A percentile compares a stretch with the other conserved stretches of the same genome.
Evolutionary conservation across 2,888 invertebrate genomes (phyloP).

Genomic region (Phalera bucephala): DNA sequence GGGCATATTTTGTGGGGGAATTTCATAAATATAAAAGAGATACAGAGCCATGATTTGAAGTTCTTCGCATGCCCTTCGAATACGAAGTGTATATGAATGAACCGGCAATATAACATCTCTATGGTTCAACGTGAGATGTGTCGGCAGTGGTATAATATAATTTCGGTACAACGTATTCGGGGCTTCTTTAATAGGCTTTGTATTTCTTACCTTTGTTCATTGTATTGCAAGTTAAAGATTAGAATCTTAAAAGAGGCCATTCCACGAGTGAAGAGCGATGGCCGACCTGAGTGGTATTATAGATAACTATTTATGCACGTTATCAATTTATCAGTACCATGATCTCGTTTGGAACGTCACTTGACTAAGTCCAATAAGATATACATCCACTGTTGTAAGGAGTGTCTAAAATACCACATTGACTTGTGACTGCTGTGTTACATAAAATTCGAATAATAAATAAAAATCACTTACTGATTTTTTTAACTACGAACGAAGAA

Average conservation of each 20-base stretch:
- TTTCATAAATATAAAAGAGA: too few relatives aligned
- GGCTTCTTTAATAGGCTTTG: too few relatives aligned
- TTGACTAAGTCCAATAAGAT: conserved; percentile 13
- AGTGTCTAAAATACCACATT: background rate
- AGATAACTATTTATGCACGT: conserved; percentile 11
- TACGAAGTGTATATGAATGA: too few relatives aligned
- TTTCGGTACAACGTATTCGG: too few relatives aligned
- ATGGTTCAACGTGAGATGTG: too few relatives aligned
- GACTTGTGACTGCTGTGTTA: background rate
- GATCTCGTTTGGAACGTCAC: conserved; percentile 17
- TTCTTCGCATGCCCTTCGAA: too few relatives aligned
- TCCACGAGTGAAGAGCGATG: conserved; percentile 6
- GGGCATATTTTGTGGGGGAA: too few relatives aligned
- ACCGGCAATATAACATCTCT: too few relatives aligned
- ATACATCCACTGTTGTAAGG: conserved; percentile 10
- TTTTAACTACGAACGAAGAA: conserved; percentile 46
- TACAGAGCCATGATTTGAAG: too few relatives aligned
- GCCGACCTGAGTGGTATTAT: conserved; percentile 4
- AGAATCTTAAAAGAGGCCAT: conserved; percentile 11
- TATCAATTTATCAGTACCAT: conserved; percentile 22
- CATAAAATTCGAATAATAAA: too few relatives aligned
- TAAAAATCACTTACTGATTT: conserved; percentile 47
- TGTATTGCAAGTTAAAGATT: conserved; percentile 4
- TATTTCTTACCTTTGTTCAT: background rate
- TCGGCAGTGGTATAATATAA: too few relatives aligned